phyloP scores from a whole-genome alignment of 1,140 invertebrate genomes.

The Gonatopus flavifemur region DNA sequence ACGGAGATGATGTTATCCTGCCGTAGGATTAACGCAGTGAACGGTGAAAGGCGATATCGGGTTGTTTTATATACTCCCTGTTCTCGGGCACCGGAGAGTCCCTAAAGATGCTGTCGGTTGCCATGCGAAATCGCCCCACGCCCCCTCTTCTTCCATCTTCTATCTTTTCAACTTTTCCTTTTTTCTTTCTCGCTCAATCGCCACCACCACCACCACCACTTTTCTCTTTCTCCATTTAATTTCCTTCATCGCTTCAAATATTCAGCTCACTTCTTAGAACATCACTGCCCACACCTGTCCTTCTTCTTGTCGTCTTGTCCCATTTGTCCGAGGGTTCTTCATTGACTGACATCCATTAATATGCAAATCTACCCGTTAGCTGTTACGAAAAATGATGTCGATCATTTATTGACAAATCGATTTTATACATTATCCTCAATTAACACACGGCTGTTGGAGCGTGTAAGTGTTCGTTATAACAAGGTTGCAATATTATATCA shows the following conservation, averaged over 20 bases:
- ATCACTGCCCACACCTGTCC: constrained; percentile 11
- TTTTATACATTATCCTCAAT: constrained; percentile 36
- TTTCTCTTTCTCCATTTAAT: constrained; percentile 7
- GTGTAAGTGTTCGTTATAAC: constrained; percentile 3
- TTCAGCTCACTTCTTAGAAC: too few relatives aligned
- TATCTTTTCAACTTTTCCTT: too few relatives aligned
- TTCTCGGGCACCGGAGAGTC: constrained; percentile 20
- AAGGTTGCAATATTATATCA: constrained; percentile 16
- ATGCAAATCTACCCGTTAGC: constrained; percentile 36
- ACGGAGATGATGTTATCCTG: too few relatives aligned
- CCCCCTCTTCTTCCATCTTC: background rate
- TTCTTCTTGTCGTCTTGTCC: constrained; percentile 24
- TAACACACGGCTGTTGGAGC: constrained; percentile 10
- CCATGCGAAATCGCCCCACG: constrained; percentile 24
- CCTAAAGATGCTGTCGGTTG: constrained; percentile 32
- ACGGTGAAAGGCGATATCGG: constrained; percentile 21
- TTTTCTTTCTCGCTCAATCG: too few relatives aligned
- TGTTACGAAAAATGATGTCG: constrained; percentile 33
- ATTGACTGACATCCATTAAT: constrained; percentile 42
- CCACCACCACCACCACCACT: background rate
- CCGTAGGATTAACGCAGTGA: constrained; percentile 28
- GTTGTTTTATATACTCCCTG: constrained; percentile 39
- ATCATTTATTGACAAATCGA: constrained; percentile 25
- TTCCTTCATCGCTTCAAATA: too few relatives aligned
- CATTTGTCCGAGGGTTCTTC: constrained; percentile 19